phyloP scores from a whole-genome alignment of 2,113 vertebrate species.

The Acanthisitta chloris region DNA sequence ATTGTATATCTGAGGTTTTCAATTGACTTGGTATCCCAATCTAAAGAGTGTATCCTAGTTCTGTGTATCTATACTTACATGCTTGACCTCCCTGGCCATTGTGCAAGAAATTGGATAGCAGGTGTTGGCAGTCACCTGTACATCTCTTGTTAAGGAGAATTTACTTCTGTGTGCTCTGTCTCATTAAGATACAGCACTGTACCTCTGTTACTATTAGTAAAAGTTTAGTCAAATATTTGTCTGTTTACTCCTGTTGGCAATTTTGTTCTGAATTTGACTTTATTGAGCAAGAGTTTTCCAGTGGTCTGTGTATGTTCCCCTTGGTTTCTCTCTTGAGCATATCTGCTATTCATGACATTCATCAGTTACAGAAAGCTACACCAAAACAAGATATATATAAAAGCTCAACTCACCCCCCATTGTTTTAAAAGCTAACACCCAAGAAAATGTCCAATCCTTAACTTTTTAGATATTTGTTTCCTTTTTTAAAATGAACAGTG shows the following conservation, averaged over 20 bases:
- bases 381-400: not conserved
- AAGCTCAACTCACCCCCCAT: not conserved
- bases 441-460: not conserved
- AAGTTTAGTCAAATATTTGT: not conserved
- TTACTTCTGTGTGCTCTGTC: not conserved
- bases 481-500: not conserved
- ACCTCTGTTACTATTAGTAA: not conserved
- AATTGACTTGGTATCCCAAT: not conserved
- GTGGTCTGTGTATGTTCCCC: not conserved
- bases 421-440: not conserved
- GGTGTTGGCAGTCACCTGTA: not conserved
- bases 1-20: not conserved
- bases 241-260: not conserved
- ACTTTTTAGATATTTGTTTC: not conserved
- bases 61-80: not conserved
- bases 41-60: not conserved
- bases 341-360: not conserved
- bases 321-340: not conserved
- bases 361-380: not conserved
- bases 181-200: not conserved
- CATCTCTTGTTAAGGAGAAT: not conserved
- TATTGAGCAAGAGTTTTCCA: not conserved
- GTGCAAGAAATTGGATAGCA: not conserved
- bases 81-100: not conserved
- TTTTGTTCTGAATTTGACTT: not conserved